Evolutionary conservation across 2,797 vertebrate species (phyloP).

Genomic region (Pangasius larnaudii): DNA sequence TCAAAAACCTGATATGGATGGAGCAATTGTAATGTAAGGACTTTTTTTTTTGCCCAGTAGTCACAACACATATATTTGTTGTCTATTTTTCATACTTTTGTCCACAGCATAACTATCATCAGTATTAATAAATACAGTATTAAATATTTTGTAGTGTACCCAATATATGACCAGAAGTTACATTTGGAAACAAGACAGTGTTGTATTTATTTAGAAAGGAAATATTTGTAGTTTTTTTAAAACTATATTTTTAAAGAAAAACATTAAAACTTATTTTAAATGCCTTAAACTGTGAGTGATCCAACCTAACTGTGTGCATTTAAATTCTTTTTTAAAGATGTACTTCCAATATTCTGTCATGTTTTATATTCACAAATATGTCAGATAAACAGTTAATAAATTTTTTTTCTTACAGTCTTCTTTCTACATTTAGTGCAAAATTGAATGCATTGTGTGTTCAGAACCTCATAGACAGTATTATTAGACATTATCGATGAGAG

Average conservation of each 20-base stretch:
- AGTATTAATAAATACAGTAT: neutral
- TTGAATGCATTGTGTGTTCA: constrained; percentile 5
- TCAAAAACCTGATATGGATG: neutral
- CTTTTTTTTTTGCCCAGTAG: too few species aligned
- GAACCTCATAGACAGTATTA: neutral
- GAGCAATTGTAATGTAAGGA: neutral
- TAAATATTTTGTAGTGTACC: neutral
- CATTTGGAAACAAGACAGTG: neutral
- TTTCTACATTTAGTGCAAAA: neutral
- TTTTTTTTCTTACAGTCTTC: neutral
- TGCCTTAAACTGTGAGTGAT: neutral
- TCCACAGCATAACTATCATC: neutral
- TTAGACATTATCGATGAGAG: constrained; percentile 18
- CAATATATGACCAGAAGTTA: neutral
- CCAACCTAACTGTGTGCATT: neutral
- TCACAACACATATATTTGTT: neutral
- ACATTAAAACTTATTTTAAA: neutral
- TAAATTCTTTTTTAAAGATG: too few species aligned
- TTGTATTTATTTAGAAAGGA: neutral
- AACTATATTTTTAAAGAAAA: neutral
- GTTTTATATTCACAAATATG: neutral
- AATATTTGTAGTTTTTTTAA: neutral
- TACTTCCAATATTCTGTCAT: neutral
- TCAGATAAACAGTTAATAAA: neutral
- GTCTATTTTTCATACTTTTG: neutral